Evolutionary conservation across 2,888 invertebrate species (phyloP).

Genomic region (Patella depressa): DNA sequence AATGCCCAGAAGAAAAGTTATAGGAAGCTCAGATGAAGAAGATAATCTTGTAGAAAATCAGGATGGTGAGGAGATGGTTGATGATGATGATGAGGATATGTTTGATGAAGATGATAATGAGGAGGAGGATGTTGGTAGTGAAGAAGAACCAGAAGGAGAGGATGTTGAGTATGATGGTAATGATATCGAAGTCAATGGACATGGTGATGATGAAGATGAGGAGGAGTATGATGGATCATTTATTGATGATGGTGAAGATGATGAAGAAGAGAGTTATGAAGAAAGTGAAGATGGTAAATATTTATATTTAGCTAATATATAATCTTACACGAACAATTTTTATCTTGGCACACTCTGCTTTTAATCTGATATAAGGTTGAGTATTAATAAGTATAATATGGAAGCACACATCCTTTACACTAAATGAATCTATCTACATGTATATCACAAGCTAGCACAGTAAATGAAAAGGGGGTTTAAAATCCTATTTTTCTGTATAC

Average conservation of each 20-base stretch:
- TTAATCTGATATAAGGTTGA: too few relatives aligned
- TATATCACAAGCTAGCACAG: too few relatives aligned
- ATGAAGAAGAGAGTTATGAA: slow-evolving; percentile 27
- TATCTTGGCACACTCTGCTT: too few relatives aligned
- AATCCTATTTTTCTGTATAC: too few relatives aligned
- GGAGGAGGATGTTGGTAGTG: slow-evolving; percentile 18
- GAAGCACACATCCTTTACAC: too few relatives aligned
- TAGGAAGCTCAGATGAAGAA: slow-evolving; percentile 51
- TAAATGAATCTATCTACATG: too few relatives aligned
- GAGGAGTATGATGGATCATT: slow-evolving; percentile 26
- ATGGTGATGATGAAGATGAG: slow-evolving; percentile 24
- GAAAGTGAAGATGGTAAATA: slow-evolving; percentile 22
- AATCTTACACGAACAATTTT: too few relatives aligned
- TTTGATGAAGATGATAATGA: slow-evolving; percentile 17
- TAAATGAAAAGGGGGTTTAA: too few relatives aligned
- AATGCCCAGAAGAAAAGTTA: slow-evolving; percentile 37
- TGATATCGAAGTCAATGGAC: slow-evolving; percentile 13
- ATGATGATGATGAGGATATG: slow-evolving; percentile 14
- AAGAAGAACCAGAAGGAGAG: slow-evolving; percentile 12
- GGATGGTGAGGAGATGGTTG: slow-evolving; percentile 19
- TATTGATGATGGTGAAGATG: slow-evolving; percentile 23
- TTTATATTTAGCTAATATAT: too few relatives aligned
- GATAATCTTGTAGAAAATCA: slow-evolving; percentile 19
- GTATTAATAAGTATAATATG: too few relatives aligned
- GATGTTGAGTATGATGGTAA: slow-evolving; percentile 4